These are phyloP conservation scores for Macrotrachela quadricornifera DNA, from an alignment of 1,140 invertebrate species.

Conservation along the genomic window DNA sequence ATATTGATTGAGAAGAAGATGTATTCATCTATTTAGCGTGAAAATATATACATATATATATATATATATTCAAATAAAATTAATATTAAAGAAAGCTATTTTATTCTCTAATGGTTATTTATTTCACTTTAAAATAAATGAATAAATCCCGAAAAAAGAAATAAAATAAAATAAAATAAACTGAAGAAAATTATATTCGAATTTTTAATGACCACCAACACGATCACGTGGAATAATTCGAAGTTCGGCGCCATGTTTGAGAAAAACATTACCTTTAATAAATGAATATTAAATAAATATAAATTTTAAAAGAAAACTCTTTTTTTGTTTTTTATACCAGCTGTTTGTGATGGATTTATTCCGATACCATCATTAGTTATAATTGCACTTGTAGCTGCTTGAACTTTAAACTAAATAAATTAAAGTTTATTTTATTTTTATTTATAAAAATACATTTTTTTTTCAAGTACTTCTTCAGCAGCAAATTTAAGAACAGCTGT, in stretches of 20 bases:
- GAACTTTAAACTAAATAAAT: slow-evolving; percentile 59
- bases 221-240: slow-evolving; percentile 80
- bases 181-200: too few species aligned
- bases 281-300: neutral
- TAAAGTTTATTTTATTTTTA: neutral
- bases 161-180: too few species aligned
- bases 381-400: slow-evolving; percentile 85
- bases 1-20: too few species aligned
- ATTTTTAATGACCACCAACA: slow-evolving; percentile 40
- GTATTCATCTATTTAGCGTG: too few species aligned
- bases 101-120: too few species aligned
- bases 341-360: slow-evolving; percentile 96
- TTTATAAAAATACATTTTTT: neutral
- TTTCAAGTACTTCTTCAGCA: slow-evolving; percentile 56
- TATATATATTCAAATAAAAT: too few species aligned
- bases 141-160: too few species aligned
- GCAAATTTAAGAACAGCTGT: slow-evolving; percentile 98
- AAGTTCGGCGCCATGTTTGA: slow-evolving; percentile 91
- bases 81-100: too few species aligned
- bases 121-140: too few species aligned
- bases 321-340: slow-evolving; percentile 40
- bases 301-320: too few species aligned
- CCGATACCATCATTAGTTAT: slow-evolving; percentile 98
- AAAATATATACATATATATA: too few species aligned
- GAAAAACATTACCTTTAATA: slow-evolving; percentile 63